A percentile compares a stretch with the other conserved stretches of the same genome.
These are phyloP conservation scores for Antheraea pernyi DNA, from an alignment of 1,140 invertebrate species.

Conservation along the genomic window DNA sequence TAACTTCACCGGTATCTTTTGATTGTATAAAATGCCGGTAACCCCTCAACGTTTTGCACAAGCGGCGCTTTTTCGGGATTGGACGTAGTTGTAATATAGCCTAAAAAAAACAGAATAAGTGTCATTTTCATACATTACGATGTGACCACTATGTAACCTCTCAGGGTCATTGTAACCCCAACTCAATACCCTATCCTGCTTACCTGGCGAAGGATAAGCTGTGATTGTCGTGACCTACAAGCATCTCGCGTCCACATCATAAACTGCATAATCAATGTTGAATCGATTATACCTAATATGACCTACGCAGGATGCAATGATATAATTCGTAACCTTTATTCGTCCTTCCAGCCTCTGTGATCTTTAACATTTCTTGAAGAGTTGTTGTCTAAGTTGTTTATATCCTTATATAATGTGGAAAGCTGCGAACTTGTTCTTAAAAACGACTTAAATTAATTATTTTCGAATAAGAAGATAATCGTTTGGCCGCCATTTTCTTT, in stretches of 20 bases:
- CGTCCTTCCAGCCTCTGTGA: neutral
- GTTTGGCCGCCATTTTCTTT: neutral
- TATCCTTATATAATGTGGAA: neutral
- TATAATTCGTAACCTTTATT: neutral
- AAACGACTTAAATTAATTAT: neutral
- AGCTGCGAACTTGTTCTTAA: neutral
- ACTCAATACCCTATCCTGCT: neutral
- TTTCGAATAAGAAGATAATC: neutral
- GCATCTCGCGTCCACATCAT: neutral
- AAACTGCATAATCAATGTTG: neutral
- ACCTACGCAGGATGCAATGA: neutral
- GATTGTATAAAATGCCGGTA: no score
- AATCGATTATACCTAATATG: neutral
- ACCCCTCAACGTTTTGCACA: no score
- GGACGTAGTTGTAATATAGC: no score
- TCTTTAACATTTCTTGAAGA: neutral
- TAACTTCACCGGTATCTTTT: no score
- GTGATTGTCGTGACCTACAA: neutral
- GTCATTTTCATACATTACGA: neutral
- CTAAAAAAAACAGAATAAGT: no score
- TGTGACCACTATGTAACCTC: neutral
- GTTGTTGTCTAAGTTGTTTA: neutral
- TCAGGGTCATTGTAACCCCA: neutral
- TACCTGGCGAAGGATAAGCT: neutral
- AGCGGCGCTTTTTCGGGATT: no score